Conservation (phyloP, 92 coral and sea anemone genomes). For the Bergia puertoricense region DNA sequence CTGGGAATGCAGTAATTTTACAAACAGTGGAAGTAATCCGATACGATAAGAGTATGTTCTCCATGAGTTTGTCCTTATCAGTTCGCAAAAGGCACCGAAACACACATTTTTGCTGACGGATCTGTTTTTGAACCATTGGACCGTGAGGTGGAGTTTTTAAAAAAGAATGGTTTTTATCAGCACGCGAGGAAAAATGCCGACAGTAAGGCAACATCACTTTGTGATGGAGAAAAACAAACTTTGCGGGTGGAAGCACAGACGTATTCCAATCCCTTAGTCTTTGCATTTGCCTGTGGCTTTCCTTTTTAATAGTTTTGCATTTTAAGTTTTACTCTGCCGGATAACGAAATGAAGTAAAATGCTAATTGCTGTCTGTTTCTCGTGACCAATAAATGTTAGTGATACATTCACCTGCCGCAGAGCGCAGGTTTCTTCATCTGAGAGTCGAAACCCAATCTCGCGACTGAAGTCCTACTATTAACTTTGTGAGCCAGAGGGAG, state of each 20-base stretch:
- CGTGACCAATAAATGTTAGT: background rate
- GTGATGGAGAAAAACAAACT: constrained; percentile 3
- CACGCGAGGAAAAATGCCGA: constrained; percentile 6
- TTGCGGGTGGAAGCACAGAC: background rate
- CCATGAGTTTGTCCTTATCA: background rate
- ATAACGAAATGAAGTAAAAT: background rate
- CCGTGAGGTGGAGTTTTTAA: background rate
- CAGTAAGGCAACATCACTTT: background rate
- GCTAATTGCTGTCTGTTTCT: background rate
- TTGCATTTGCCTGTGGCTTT: background rate
- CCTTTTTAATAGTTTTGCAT: background rate
- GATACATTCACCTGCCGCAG: constrained; percentile 8
- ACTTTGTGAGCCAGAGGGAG: background rate
- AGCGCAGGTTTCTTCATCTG: background rate
- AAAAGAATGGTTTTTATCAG: constrained; percentile 13
- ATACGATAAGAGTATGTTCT: background rate
- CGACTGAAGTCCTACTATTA: background rate
- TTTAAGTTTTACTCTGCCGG: background rate
- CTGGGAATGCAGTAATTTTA: background rate
- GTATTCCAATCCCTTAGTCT: background rate
- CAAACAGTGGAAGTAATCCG: background rate
- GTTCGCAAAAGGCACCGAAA: constrained; percentile 7
- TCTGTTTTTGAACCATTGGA: background rate
- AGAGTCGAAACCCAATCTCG: background rate
- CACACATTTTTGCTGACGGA: background rate